Conservation (phyloP, 2,888 invertebrate species). For the Dichetophora obliterata region DNA sequence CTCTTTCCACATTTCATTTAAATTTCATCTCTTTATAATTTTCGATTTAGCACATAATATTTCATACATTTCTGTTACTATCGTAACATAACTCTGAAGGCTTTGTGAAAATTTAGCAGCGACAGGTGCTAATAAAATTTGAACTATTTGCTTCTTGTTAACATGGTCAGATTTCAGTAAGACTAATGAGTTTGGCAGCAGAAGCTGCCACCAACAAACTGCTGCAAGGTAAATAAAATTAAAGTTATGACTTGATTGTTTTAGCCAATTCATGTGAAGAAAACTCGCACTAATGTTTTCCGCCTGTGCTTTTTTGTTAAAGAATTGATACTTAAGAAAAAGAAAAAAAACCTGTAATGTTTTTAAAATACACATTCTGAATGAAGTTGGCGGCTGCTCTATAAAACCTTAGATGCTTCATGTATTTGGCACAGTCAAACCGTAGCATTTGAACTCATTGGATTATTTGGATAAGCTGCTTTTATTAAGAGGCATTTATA, state of each 20-base stretch:
- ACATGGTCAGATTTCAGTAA: slow-evolving; percentile 57
- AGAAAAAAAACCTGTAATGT: not conserved
- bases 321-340: not conserved
- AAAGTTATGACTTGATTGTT: slow-evolving; percentile 61
- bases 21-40: too few species aligned
- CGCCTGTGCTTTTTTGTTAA: not conserved
- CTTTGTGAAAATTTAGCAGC: not conserved
- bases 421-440: slow-evolving; percentile 21
- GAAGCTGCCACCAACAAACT: slow-evolving; percentile 12
- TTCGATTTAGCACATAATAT: not conserved
- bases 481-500: not conserved
- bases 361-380: slow-evolving; percentile 3
- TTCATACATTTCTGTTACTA: not conserved
- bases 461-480: slow-evolving; percentile 18
- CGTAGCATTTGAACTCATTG: not conserved
- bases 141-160: slow-evolving; percentile 47
- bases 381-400: not conserved
- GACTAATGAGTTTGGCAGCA: not conserved
- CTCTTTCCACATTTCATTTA: too few species aligned
- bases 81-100: not conserved
- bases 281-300: slow-evolving; percentile 41
- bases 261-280: slow-evolving; percentile 61
- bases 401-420: slow-evolving; percentile 33
- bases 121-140: not conserved
- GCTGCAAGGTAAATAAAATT: slow-evolving; percentile 22